Evolutionary conservation across 2,888 invertebrate genomes (phyloP), one percentile per base, ranked within the genome.

Genomic region (Ormyrus thymus): DNA sequence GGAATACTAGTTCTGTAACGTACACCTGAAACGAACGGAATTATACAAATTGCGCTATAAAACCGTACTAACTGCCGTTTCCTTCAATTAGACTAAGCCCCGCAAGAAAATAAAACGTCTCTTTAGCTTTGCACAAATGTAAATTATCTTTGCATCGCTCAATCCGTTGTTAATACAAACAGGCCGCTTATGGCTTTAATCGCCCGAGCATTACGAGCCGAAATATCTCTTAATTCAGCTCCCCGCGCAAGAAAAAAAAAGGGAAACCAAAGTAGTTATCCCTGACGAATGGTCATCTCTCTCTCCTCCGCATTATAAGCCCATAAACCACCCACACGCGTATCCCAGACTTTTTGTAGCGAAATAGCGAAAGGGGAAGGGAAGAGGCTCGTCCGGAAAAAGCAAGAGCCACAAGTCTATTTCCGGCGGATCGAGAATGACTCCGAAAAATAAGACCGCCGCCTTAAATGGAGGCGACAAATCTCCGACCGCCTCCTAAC

Each of bases 401-500:
- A 53, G 10, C 10, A 62, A 13, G 48, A 64, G 11, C 9, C n/a
- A 43, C 48, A 29, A 29, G 70, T 46, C 29, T n/a, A 59, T 50
- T 29, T 29, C n/a, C 7, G 9, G 6, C 29, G 29, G 68, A 78
- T 78, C 68, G 66, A 72, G 78, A 72, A 68, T 78, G 72, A 68
- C 61, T 78, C 29, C 46, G 51, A 66, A 66, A 66, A 66, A 43
- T 74, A n/a, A n/a, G n/a, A 43, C 46, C 61, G 15, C 15, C 58
- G 10, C 29, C 72, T 53, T n/a, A 79, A 79, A 75, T 70, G 64
- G 75, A 7, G 15, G 55, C 84, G 83, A 87, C 87, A 89, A 89
- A 89, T 89, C 88, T 88, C 84, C 82, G 74, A 83, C 79, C 76
- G 78, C 83, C 84, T 5, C 58, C 86, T 89, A 90, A 90, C 87